Percentiles rank a stretch among this genome's conserved stretches.
Evolutionary conservation across 2,888 invertebrate genomes (phyloP).

Genomic region (Melangyna quadrimaculata): DNA sequence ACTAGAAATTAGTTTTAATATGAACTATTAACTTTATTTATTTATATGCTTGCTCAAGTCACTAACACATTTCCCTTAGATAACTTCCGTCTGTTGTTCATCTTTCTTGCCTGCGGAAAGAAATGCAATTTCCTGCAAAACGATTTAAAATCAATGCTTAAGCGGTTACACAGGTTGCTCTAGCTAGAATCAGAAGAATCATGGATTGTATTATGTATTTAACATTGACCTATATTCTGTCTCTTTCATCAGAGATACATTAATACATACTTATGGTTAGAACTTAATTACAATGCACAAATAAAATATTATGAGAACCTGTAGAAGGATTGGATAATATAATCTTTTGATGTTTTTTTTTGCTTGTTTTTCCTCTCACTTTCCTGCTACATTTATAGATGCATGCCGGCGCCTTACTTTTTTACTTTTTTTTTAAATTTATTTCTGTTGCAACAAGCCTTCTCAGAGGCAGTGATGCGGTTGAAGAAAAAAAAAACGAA

Average conservation of each 20-base stretch:
- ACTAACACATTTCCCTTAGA: background rate
- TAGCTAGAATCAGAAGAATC: background rate
- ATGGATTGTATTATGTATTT: conserved; percentile 20
- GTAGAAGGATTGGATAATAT: conserved; percentile 5
- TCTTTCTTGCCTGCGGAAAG: background rate
- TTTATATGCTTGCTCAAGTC: background rate
- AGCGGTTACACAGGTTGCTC: background rate
- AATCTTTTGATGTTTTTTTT: background rate
- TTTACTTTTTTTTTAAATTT: too few species aligned
- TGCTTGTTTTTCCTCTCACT: background rate
- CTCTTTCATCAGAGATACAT: background rate
- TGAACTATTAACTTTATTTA: background rate
- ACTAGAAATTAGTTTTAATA: background rate
- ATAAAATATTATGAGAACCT: conserved; percentile 18
- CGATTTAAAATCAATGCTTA: conserved; percentile 6
- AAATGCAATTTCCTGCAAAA: conserved; percentile 37
- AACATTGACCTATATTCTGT: conserved; percentile 63
- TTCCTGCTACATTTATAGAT: background rate
- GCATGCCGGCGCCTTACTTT: background rate
- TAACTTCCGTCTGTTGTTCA: background rate
- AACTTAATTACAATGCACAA: conserved; percentile 3
- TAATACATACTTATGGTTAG: background rate
- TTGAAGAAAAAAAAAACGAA: conserved; percentile 28
- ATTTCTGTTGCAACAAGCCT: conserved; percentile 14
- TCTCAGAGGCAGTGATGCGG: conserved; percentile 14